Evolutionary conservation across 2,113 vertebrate species (phyloP).

Genomic region (Perognathus longimembris): DNA sequence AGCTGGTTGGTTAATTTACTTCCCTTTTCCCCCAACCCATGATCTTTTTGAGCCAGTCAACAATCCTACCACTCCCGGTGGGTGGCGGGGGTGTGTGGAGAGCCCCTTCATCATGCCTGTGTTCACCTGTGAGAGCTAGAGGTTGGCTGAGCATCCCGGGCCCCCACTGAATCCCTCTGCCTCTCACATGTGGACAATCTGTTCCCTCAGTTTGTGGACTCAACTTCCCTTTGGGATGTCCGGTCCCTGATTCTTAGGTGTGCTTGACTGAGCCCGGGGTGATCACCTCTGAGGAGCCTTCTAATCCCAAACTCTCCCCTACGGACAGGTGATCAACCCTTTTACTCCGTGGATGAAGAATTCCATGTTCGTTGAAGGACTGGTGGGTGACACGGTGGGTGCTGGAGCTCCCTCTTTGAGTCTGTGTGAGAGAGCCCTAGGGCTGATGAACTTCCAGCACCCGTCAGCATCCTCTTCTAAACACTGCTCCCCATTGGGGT

Average conservation of each 20-base stretch:
- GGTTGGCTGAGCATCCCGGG: not conserved
- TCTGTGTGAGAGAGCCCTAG: not conserved
- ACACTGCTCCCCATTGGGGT: no score
- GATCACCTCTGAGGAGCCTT: no score
- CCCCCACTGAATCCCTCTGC: rapidly evolving
- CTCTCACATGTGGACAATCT: not conserved
- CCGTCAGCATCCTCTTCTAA: not conserved
- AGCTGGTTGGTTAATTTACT: conserved; percentile 8
- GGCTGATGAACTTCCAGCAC: not conserved
- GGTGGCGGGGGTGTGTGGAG: no score
- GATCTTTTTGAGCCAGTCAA: not conserved
- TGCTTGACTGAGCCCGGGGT: not conserved
- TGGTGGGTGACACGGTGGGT: not conserved
- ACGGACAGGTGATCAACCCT: no score
- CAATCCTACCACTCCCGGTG: no score
- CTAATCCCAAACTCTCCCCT: no score
- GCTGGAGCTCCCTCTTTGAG: not conserved
- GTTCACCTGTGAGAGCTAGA: not conserved
- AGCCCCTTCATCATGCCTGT: no score
- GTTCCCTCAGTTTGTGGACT: not conserved
- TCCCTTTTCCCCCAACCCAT: not conserved
- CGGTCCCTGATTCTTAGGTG: not conserved
- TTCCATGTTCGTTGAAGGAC: not conserved
- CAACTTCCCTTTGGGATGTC: not conserved
- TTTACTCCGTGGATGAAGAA: not conserved